Base-by-base conservation (phyloP, 2,113 vertebrate genomes). In the Hystrix brachyura region DNA sequence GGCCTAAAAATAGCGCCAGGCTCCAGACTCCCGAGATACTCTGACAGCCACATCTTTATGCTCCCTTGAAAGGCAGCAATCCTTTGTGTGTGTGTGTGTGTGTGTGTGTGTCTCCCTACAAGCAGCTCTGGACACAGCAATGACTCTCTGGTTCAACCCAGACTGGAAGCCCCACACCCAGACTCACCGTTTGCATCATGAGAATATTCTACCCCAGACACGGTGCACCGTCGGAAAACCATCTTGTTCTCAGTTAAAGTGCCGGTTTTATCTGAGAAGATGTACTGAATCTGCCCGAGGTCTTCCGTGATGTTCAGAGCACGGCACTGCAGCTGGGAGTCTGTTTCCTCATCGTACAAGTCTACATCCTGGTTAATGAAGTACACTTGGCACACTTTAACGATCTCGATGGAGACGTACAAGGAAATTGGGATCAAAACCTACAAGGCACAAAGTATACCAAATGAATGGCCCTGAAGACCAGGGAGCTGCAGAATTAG, bases 231-330 rank as follows among this genome's bases (percentile, higher is more conserved):
- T 48, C 99, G 99, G 98, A 99, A 99, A 97, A 99, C 99, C 99
- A 99, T 99, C 99, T 99, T 99, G 98, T 99, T 99, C 97, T 99
- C 99, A 0, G 99, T 99, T 71, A 99, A 99, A 2, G 99, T 99
- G 93, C 99, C 99, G 0, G 99, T 99, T 98, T 99, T 99, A 98
- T 99, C 99, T 64, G 99, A 99, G 98, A 99, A 99, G 97, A 99
- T 99, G 96, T 99, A 99, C 94, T 99, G 99, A 98, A 99, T 99
- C 98, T 99, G 99, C 79, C 99, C 99, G 15, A 99, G 98, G 97
- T 99, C 99, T 98, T 99, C 99, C 0, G 99, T 99, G 98, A 99
- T 99, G 97, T 99, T 99, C 95, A 99, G 99, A 64, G 99, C 99
- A 53, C 99, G 98, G 96, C 99, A 99, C 97, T 99, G 99, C 95